These are phyloP conservation scores for Parasteatoda lunata DNA, from an alignment of 2,888 invertebrate genomes.

Conservation along the genomic window DNA sequence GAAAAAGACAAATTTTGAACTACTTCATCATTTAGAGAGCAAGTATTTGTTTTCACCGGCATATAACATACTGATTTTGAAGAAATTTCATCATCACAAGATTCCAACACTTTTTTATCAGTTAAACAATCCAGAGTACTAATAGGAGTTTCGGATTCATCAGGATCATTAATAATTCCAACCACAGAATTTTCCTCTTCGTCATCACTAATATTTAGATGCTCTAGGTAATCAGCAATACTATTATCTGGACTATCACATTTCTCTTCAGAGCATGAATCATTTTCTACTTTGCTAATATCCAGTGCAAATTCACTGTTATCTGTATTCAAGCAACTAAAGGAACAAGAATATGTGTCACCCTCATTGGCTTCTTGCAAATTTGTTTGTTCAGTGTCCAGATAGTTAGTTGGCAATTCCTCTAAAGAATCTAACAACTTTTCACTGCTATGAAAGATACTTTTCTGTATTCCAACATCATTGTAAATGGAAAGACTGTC, in stretches of 20 bases:
- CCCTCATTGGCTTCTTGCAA: background rate
- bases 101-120: background rate
- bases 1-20: background rate
- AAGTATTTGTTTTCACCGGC: background rate
- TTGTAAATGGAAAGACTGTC: slow-evolving; percentile 30
- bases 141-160: background rate
- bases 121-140: background rate
- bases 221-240: background rate
- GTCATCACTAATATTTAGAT: background rate
- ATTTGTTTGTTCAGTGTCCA: background rate
- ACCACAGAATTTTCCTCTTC: background rate
- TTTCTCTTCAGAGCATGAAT: background rate
- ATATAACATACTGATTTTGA: background rate
- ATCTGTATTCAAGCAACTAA: background rate
- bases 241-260: background rate
- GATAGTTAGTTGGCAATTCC: background rate
- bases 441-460: too few species aligned
- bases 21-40: background rate
- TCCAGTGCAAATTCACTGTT: background rate
- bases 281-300: background rate
- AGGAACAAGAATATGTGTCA: background rate
- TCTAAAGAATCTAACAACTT: too few species aligned
- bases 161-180: background rate
- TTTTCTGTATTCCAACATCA: background rate
- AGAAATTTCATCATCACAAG: background rate